Evolutionary conservation across 1,140 invertebrate genomes (phyloP).

Genomic region (Cecropterus lyciades): DNA sequence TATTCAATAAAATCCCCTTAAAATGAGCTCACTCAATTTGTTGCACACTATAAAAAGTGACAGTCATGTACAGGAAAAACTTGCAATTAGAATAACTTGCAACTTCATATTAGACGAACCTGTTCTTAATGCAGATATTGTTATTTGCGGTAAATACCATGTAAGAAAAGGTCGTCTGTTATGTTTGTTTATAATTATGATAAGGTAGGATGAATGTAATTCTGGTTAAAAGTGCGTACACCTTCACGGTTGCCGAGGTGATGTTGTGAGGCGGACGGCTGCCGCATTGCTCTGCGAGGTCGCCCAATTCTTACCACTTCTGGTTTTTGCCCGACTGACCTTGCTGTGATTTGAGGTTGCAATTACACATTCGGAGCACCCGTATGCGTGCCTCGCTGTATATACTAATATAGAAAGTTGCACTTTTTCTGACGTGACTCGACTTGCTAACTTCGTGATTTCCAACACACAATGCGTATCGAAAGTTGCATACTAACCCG

Average conservation of each 20-base stretch:
- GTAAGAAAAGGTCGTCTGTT: no score
- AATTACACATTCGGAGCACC: constrained; percentile 60
- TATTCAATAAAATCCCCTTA: constrained; percentile 28
- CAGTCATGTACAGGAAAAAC: constrained; percentile 4
- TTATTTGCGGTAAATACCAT: no score
- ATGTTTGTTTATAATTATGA: neutral
- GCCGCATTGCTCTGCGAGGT: constrained; percentile 66
- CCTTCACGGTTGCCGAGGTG: constrained; percentile 4
- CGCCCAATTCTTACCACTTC: constrained; percentile 67
- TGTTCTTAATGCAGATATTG: constrained; percentile 4
- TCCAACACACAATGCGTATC: constrained; percentile 48
- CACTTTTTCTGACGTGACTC: constrained; percentile 69
- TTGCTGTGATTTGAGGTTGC: constrained; percentile 63
- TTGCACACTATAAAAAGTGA: neutral
- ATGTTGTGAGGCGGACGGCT: constrained; percentile 36
- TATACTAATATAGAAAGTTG: constrained; percentile 64
- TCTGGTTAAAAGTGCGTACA: constrained; percentile 34
- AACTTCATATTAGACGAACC: neutral
- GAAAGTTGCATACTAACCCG: constrained; percentile 33
- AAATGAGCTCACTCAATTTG: neutral
- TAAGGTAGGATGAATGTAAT: constrained; percentile 22
- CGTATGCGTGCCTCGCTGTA: constrained; percentile 39
- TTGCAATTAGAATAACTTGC: constrained; percentile 12
- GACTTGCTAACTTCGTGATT: constrained; percentile 49
- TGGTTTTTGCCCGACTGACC: constrained; percentile 62